Percentiles rank a stretch among this genome's conserved stretches.
Evolutionary conservation across 2,113 vertebrate species (phyloP).

Genomic region (Pogona vitticeps): DNA sequence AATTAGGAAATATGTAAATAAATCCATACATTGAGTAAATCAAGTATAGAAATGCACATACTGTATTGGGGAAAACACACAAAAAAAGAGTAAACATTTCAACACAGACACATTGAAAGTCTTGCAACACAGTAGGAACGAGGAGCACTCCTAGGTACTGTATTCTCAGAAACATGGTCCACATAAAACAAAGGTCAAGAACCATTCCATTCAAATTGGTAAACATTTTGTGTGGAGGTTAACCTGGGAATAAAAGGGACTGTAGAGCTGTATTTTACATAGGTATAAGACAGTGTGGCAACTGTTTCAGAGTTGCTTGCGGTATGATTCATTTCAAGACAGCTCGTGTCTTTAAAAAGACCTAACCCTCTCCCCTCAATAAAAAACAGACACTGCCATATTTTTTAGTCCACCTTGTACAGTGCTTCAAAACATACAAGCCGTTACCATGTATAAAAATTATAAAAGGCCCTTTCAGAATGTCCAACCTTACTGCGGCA

Average conservation of each 20-base stretch:
- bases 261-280: background rate
- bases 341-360: background rate
- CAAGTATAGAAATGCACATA: no score
- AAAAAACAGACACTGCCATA: background rate
- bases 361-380: no score
- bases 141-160: no score
- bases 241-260: background rate
- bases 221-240: background rate
- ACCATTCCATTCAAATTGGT: background rate
- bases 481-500: no score
- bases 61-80: background rate
- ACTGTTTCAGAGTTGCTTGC: no score
- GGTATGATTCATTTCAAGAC: background rate
- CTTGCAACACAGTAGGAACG: no score
- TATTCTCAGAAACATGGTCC: background rate
- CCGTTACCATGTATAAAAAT: background rate
- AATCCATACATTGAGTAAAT: no score
- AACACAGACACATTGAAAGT: constrained; percentile 32
- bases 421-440: background rate
- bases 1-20: no score
- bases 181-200: background rate
- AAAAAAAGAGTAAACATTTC: background rate
- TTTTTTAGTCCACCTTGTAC: background rate
- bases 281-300: background rate
- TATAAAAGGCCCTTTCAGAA: no score